These are phyloP conservation scores for Aplysia californica DNA, from an alignment of 1,140 invertebrate genomes.

Conservation along the genomic window DNA sequence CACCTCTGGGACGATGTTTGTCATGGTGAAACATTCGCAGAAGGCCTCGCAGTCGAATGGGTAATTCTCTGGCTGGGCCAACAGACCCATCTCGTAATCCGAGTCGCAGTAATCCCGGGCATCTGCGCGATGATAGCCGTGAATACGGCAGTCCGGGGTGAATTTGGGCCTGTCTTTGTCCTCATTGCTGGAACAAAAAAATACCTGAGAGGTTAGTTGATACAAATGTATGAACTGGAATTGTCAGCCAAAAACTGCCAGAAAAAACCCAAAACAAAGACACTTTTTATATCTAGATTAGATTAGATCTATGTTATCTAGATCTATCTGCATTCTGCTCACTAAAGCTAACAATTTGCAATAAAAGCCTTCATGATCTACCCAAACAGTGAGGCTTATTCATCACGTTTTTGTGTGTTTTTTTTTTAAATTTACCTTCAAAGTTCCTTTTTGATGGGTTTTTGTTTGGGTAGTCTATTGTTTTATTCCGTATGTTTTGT, in stretches of 20 bases:
- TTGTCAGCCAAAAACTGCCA: neutral
- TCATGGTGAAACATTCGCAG: constrained; percentile 30
- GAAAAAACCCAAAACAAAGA: neutral
- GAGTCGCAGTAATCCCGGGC: constrained; percentile 28
- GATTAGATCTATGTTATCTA: no score
- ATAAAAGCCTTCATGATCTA: no score
- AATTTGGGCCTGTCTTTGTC: constrained; percentile 29
- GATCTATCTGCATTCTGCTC: no score
- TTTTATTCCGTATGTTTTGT: no score
- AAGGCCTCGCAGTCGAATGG: constrained; percentile 21
- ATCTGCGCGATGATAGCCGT: constrained; percentile 27
- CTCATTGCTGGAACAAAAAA: constrained; percentile 13
- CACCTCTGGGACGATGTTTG: constrained; percentile 27
- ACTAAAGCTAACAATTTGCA: no score
- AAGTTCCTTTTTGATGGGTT: no score
- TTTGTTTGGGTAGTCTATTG: no score
- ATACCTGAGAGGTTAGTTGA: neutral
- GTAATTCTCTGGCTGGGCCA: constrained; percentile 26
- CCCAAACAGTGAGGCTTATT: no score
- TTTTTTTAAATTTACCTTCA: no score
- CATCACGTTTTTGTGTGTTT: no score
- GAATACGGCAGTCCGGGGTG: constrained; percentile 27
- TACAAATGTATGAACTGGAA: no score
- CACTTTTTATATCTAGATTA: neutral
- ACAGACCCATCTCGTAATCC: constrained; percentile 28